These are phyloP conservation scores for Drosophila fulvimacula DNA, from an alignment of 2,888 invertebrate species.

Conservation along the genomic window DNA sequence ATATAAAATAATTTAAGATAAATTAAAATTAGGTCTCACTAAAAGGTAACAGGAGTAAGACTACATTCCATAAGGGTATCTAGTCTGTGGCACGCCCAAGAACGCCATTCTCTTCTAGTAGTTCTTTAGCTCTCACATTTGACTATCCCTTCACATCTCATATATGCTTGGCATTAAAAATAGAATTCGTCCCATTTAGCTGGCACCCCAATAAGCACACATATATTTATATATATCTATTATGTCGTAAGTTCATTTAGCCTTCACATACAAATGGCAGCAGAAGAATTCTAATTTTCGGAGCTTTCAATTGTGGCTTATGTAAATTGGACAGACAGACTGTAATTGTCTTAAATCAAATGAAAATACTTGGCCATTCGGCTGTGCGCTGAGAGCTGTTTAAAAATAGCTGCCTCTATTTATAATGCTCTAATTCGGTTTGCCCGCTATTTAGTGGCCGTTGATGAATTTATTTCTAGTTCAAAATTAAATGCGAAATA, in stretches of 20 bases:
- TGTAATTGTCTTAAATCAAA: slow-evolving; percentile 47
- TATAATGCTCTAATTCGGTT: slow-evolving; percentile 55
- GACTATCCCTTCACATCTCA: slow-evolving; percentile 1
- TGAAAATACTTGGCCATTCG: slow-evolving; percentile 22
- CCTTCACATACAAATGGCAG: slow-evolving; percentile 9
- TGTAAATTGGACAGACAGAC: slow-evolving; percentile 9
- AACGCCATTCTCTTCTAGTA: neutral
- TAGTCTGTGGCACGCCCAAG: neutral
- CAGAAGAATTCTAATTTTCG: slow-evolving; percentile 17
- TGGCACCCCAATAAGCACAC: neutral
- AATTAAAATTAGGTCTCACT: too few species aligned
- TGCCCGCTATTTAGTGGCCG: slow-evolving; percentile 27
- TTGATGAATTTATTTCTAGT: slow-evolving; percentile 52
- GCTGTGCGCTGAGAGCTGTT: slow-evolving; percentile 26
- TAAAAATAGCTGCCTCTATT: slow-evolving; percentile 68
- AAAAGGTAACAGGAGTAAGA: neutral
- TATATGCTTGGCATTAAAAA: slow-evolving; percentile 15
- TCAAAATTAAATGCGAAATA: slow-evolving; percentile 50
- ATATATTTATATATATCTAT: neutral
- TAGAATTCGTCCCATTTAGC: slow-evolving; percentile 27
- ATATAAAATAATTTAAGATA: too few species aligned
- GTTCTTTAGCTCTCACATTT: slow-evolving; percentile 1
- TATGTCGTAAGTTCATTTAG: slow-evolving; percentile 9
- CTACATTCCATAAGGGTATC: too few species aligned
- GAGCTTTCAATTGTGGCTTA: slow-evolving; percentile 24